Percentiles rank a stretch among this genome's conserved stretches.
These are phyloP conservation scores for Crocidura indochinensis DNA, from an alignment of 2,797 vertebrate species.

Conservation along the genomic window DNA sequence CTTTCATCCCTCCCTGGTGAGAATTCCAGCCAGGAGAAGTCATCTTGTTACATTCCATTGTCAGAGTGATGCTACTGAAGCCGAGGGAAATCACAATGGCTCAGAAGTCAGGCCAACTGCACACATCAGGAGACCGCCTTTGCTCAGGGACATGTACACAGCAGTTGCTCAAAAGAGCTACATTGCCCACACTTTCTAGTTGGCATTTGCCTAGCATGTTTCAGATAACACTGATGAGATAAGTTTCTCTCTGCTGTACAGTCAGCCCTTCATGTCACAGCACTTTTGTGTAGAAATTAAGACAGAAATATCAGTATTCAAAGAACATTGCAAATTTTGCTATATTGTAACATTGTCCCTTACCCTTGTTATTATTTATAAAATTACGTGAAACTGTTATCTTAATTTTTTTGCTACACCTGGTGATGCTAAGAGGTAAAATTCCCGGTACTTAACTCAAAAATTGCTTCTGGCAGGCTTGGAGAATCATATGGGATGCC, in stretches of 20 bases:
- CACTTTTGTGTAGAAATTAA: background rate
- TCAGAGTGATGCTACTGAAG: background rate
- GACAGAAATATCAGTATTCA: background rate
- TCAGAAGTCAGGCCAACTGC: background rate
- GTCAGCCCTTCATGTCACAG: background rate
- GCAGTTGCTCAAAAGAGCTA: background rate
- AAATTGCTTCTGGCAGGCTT: background rate
- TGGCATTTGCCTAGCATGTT: background rate
- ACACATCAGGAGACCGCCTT: background rate
- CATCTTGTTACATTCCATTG: background rate
- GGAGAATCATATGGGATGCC: too few relatives aligned
- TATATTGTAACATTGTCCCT: background rate
- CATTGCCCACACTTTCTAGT: background rate
- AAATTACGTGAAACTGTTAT: background rate
- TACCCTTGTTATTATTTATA: background rate
- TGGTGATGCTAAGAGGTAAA: too few relatives aligned
- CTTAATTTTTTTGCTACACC: too few relatives aligned
- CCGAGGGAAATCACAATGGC: background rate
- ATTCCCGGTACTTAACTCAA: too few relatives aligned
- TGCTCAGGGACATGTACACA: background rate
- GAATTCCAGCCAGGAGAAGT: constrained; percentile 34
- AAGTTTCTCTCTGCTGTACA: background rate
- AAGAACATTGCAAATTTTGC: background rate
- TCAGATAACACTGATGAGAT: background rate
- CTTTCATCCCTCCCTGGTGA: constrained; percentile 42